Conservation (phyloP, 2,113 vertebrate genomes). For the Bombycilla garrulus region DNA sequence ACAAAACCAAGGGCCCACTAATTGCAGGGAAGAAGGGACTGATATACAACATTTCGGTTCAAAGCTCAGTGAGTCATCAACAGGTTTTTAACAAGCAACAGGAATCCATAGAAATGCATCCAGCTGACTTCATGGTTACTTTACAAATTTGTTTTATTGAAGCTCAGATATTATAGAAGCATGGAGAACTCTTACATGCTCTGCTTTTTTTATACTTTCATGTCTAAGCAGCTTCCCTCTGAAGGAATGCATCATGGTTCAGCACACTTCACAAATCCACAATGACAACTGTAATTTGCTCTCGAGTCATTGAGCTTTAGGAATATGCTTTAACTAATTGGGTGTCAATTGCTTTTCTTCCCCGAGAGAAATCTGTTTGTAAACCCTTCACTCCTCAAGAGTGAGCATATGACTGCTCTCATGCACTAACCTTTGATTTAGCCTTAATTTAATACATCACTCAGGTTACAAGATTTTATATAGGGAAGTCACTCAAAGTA, state of each 20-base stretch:
- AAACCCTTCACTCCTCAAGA: constrained; percentile 49
- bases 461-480: not conserved
- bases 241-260: constrained; percentile 31
- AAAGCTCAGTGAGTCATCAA: not conserved
- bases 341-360: constrained; percentile 65
- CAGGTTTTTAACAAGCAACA: not conserved
- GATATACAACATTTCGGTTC: fast-evolving
- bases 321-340: constrained; percentile 62
- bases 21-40: not conserved
- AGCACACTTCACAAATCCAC: constrained; percentile 45
- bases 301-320: constrained; percentile 51
- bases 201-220: constrained; percentile 4
- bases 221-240: constrained; percentile 8
- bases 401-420: not conserved
- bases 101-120: not conserved
- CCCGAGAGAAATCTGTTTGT: constrained; percentile 52
- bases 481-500: not conserved
- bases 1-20: not conserved
- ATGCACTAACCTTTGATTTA: constrained; percentile 32
- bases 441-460: constrained; percentile 29
- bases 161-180: not conserved
- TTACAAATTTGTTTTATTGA: not conserved
- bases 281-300: constrained; percentile 63
- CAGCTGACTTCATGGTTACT: not conserved
- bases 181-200: not conserved